phyloP scores from a whole-genome alignment of 2,888 invertebrate species.

The Scotopteryx bipunctaria region DNA sequence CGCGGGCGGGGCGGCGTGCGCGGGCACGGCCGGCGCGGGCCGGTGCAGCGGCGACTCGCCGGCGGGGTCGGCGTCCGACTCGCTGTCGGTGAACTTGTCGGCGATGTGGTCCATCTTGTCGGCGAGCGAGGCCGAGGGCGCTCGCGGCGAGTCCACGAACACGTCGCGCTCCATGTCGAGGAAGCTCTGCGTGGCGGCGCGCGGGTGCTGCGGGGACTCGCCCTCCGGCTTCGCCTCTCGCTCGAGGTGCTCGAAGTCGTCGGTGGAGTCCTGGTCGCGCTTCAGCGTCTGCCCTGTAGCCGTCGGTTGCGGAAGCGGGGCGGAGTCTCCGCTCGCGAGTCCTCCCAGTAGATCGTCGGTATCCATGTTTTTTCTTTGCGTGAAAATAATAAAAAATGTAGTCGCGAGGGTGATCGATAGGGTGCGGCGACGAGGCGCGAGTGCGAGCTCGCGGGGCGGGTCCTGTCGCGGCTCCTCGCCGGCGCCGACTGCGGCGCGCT shows the following conservation, averaged over 20 bases:
- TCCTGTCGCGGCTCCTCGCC: slow-evolving; percentile 69
- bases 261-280: slow-evolving; percentile 87
- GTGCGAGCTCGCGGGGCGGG: slow-evolving; percentile 55
- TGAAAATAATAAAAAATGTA: slow-evolving; percentile 44
- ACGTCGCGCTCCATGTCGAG: slow-evolving; percentile 79
- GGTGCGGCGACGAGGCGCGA: slow-evolving; percentile 54
- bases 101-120: slow-evolving; percentile 74
- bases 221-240: slow-evolving; percentile 78
- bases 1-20: slow-evolving; percentile 43
- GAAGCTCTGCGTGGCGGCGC: slow-evolving; percentile 69
- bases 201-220: slow-evolving; percentile 56
- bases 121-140: slow-evolving; percentile 60
- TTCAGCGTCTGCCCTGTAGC: slow-evolving; percentile 53
- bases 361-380: slow-evolving; percentile 60
- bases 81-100: slow-evolving; percentile 84
- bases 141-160: slow-evolving; percentile 62
- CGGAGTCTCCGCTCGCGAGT: slow-evolving; percentile 63
- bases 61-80: slow-evolving; percentile 79
- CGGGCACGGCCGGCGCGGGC: slow-evolving; percentile 55
- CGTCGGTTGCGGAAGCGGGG: slow-evolving; percentile 29
- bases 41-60: slow-evolving; percentile 76
- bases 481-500: slow-evolving; percentile 65
- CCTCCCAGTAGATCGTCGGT: slow-evolving; percentile 65
- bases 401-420: slow-evolving; percentile 56
- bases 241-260: slow-evolving; percentile 89